Conservation (phyloP, 2,797 vertebrate species). For the Liparis tanakae region DNA sequence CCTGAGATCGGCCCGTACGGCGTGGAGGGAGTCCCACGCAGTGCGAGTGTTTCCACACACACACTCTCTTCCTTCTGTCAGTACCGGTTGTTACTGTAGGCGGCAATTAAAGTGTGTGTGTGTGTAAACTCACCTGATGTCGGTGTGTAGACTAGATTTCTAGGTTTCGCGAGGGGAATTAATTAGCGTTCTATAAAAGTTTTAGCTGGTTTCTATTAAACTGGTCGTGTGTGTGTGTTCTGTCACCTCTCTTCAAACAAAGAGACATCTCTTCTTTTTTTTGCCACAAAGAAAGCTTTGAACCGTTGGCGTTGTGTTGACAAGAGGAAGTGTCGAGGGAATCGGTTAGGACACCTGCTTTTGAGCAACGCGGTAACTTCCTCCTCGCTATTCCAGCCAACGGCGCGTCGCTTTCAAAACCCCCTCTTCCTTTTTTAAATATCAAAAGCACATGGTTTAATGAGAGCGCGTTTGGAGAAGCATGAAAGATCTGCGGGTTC, state of each 20-base stretch:
- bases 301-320: conserved; percentile 65
- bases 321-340: conserved; percentile 75
- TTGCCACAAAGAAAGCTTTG: conserved; percentile 28
- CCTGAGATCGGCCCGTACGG: conserved; percentile 52
- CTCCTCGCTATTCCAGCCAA: conserved; percentile 62
- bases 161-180: not conserved
- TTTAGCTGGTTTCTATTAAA: not conserved
- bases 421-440: conserved; percentile 57
- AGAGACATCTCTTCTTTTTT: not conserved
- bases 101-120: conserved; percentile 2
- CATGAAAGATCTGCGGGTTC: conserved; percentile 58
- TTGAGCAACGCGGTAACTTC: conserved; percentile 79
- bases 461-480: conserved; percentile 62
- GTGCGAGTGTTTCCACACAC: conserved; percentile 16
- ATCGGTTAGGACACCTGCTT: conserved; percentile 77
- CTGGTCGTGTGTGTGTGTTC: not conserved
- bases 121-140: not conserved
- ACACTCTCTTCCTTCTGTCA: conserved; percentile 22
- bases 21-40: conserved; percentile 39
- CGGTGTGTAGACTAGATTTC: not conserved
- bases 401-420: conserved; percentile 61
- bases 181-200: not conserved
- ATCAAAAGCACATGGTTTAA: conserved; percentile 60
- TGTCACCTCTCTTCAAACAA: not conserved
- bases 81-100: conserved; percentile 19